phyloP scores from a whole-genome alignment of 2,888 invertebrate species.

The Frankliniella intonsa region DNA sequence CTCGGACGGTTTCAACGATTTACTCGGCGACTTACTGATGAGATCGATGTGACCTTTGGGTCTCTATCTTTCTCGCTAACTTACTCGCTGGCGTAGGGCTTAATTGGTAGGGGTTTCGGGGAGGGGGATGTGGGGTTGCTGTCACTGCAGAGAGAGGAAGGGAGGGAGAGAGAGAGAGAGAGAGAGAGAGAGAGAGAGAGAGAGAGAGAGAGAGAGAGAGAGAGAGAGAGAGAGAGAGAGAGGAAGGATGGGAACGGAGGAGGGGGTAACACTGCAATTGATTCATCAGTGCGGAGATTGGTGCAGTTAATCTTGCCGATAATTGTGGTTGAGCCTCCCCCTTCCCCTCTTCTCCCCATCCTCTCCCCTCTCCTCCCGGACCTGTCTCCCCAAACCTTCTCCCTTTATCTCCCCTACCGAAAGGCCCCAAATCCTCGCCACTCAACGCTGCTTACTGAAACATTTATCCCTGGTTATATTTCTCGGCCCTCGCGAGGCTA shows the following conservation, averaged over 20 bases:
- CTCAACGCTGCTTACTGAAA: no score
- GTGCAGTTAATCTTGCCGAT: slow-evolving; percentile 18
- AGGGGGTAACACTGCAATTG: slow-evolving; percentile 2
- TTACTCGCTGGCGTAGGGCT: not conserved
- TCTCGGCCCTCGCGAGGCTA: no score
- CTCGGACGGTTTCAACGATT: no score
- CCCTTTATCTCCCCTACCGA: no score
- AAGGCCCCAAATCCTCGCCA: no score
- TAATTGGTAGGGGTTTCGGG: not conserved
- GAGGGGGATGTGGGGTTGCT: not conserved
- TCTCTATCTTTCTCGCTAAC: not conserved
- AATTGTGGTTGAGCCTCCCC: not conserved
- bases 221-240: not conserved
- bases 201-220: not conserved
- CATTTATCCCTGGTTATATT: no score
- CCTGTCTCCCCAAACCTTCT: no score
- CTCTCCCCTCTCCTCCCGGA: no score
- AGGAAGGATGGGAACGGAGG: not conserved
- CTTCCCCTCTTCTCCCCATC: no score
- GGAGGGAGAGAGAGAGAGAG: not conserved
- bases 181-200: not conserved
- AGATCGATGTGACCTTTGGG: slow-evolving; percentile 9
- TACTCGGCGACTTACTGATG: not conserved
- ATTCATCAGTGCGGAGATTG: slow-evolving; percentile 19
- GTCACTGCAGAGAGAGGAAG: not conserved